Evolutionary conservation across 2,797 vertebrate genomes (phyloP).

Genomic region (Pipistrellus pipistrellus): DNA sequence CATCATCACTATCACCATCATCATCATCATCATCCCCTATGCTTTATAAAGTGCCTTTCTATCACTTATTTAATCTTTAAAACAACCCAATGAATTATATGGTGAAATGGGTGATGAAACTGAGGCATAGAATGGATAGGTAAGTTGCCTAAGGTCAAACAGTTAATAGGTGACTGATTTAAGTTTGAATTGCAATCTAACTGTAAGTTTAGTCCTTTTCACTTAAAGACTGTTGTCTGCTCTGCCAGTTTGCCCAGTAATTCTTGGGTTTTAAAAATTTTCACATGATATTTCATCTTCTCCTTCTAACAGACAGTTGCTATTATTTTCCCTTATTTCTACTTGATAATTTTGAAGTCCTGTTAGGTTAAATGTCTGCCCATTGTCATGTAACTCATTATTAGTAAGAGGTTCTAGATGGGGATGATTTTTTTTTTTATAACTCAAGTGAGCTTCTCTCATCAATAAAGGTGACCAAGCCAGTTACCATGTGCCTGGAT

Average conservation of each 20-base stretch:
- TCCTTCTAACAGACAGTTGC: background rate
- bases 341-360: background rate
- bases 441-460: background rate
- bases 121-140: background rate
- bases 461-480: background rate
- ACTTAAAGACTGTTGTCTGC: background rate
- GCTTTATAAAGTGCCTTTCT: background rate
- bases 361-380: background rate
- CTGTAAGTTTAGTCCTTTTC: background rate
- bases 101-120: background rate
- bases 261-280: background rate
- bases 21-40: background rate
- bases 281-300: background rate
- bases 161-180: background rate
- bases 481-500: background rate
- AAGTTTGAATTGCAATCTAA: background rate
- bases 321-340: slow-evolving; percentile 14
- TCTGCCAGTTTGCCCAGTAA: background rate
- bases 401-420: background rate
- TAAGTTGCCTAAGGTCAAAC: background rate
- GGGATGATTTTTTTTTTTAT: background rate
- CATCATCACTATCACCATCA: background rate
- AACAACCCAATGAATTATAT: background rate
- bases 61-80: background rate
- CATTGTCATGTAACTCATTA: background rate